These are phyloP conservation scores for Anas capensis DNA, from an alignment of 2,797 vertebrate genomes.

Conservation along the genomic window DNA sequence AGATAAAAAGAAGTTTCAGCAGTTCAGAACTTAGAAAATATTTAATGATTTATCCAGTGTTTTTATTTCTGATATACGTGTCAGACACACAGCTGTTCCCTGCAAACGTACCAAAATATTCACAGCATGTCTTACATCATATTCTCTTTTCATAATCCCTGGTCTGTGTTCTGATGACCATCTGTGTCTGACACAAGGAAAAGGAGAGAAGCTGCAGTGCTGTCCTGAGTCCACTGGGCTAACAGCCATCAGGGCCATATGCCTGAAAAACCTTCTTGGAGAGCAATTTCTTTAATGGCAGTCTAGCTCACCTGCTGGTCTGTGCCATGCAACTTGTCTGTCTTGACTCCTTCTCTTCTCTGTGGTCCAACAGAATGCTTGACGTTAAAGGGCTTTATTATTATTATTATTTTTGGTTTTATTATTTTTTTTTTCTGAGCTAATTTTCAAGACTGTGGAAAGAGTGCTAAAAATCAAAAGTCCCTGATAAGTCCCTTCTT, in stretches of 20 bases:
- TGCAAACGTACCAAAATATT: neutral
- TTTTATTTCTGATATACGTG: neutral
- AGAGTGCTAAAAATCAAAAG: neutral
- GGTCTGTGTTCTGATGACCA: neutral
- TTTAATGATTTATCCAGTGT: neutral
- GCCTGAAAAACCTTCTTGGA: neutral
- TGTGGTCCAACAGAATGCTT: neutral
- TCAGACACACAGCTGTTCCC: neutral
- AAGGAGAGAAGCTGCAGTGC: neutral
- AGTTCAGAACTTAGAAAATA: neutral
- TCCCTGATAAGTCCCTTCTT: neutral
- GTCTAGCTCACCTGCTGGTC: neutral
- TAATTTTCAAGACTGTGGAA: neutral
- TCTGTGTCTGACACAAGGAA: neutral
- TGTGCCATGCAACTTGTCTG: neutral
- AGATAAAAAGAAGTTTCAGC: neutral
- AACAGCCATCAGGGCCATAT: neutral
- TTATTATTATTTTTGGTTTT: too few species aligned
- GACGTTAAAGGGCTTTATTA: neutral
- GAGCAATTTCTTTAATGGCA: neutral
- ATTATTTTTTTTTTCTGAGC: too few species aligned
- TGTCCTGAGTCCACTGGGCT: neutral
- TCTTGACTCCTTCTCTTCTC: neutral
- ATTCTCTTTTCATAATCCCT: neutral
- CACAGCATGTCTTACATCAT: neutral